Base-by-base conservation (phyloP, 2,113 vertebrate species). In the Hippocampus barbouri region DNA sequence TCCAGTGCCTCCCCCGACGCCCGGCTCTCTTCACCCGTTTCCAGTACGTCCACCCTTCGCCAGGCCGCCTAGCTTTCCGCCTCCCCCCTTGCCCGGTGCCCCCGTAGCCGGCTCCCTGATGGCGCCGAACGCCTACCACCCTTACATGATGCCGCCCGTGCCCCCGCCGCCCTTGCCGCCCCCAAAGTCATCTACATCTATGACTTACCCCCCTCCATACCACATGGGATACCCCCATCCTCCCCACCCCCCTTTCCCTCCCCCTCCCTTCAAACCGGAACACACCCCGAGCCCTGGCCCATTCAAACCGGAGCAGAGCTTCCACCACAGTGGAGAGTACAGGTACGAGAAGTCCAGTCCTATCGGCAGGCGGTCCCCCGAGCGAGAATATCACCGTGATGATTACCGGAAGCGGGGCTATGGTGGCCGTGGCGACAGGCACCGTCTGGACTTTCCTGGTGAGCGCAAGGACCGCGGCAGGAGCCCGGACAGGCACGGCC, bases 21-120 rank as follows among this genome's bases (percentile, higher is more conserved):
- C 93, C 23, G 89, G 79, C 56, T 78, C 94, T 18, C 81, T 94
- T 1, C 92, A 90, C 66, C 95, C 95, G 54, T 95, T 94, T 83
- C 94, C 95, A 0, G 57, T 94, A 27, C 91, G 93, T 11, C 94
- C 95, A 0, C 94, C 96, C 0, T 97, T 93, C 0, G 94, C 96
- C 15, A 94, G 93, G 2, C 94, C 95, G 0, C 96, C 95, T 0
- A 96, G 93, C 78, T 98, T 96, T 7, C 96, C 96, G 3, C 96
- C 96, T 2, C 96, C 95, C 0, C 94, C 95, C 0, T 79, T 94
- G 57, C 95, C 94, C 12, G 93, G 83, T 7, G 69, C 93, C 14
- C 74, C 92, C 0, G 63, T 91, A 14, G 80, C 91, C 0, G 92
- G 93, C 30, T 57, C 83, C 0, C 79, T 85, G 43, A 83, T 91